Conservation (phyloP, 2,888 invertebrate genomes). For the Clivina fossor region DNA sequence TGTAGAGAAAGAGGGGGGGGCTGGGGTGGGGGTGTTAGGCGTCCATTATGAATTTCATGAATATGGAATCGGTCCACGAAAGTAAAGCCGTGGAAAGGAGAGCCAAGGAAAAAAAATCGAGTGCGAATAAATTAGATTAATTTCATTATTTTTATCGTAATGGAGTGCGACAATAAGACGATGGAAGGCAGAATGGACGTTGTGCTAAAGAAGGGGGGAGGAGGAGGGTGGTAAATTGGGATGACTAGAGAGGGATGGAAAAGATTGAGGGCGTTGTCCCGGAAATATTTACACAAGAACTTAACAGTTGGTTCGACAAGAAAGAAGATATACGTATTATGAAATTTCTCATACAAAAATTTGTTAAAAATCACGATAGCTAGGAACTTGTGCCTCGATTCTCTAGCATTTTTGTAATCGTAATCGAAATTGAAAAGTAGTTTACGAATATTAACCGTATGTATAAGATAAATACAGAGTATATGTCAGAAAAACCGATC, state of each 20-base stretch:
- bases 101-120: slow-evolving; percentile 32
- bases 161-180: slow-evolving; percentile 34
- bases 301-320: slow-evolving; percentile 22
- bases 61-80: slow-evolving; percentile 32
- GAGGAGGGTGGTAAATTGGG: neutral
- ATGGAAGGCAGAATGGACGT: neutral
- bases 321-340: too few species aligned
- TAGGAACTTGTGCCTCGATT: too few species aligned
- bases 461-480: too few species aligned
- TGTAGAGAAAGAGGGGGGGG: slow-evolving; percentile 4
- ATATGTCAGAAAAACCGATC: too few species aligned
- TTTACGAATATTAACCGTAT: too few species aligned
- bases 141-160: slow-evolving; percentile 35
- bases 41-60: slow-evolving; percentile 35
- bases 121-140: slow-evolving; percentile 35
- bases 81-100: slow-evolving; percentile 30
- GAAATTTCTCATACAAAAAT: too few species aligned
- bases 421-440: too few species aligned
- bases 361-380: slow-evolving; percentile 33
- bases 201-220: slow-evolving; percentile 11
- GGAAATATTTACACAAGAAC: slow-evolving; percentile 44
- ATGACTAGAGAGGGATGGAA: neutral
- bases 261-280: slow-evolving; percentile 38
- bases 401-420: too few species aligned
- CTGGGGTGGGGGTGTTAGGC: neutral